Percentiles rank a stretch among this genome's conserved stretches.
These are phyloP conservation scores for Ovis canadensis DNA, from an alignment of 2,113 vertebrate genomes.

Conservation along the genomic window DNA sequence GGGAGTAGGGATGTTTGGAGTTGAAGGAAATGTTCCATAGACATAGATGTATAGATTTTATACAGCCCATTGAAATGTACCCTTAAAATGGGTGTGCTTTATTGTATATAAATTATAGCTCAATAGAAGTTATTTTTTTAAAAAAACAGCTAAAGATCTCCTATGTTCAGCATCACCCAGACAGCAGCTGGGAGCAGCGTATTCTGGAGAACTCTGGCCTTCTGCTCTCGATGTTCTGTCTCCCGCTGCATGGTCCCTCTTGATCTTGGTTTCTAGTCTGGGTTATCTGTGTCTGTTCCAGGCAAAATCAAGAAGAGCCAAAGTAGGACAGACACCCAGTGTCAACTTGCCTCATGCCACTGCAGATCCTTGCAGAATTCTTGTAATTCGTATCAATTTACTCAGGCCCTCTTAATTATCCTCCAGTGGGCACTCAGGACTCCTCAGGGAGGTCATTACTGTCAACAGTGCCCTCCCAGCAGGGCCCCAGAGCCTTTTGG, in stretches of 20 bases:
- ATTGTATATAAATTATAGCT: not conserved
- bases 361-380: not conserved
- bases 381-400: not conserved
- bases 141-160: not conserved
- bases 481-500: not conserved
- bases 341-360: not conserved
- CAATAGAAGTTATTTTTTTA: not conserved
- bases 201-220: not conserved
- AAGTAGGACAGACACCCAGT: not conserved
- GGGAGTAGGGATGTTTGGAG: too few species aligned
- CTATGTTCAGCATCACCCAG: not conserved
- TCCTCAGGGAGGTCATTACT: not conserved
- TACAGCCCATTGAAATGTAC: not conserved
- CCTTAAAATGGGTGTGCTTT: not conserved
- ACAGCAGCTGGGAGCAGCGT: not conserved
- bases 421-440: not conserved
- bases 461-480: not conserved
- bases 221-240: too few species aligned
- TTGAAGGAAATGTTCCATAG: not conserved
- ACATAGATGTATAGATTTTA: rapidly evolving
- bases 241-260: not conserved
- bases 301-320: too few species aligned
- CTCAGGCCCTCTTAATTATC: not conserved
- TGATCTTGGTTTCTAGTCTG: too few species aligned
- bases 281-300: not conserved